Conservation (phyloP, 2,888 invertebrate genomes). For the Heteromurus nitidus region DNA sequence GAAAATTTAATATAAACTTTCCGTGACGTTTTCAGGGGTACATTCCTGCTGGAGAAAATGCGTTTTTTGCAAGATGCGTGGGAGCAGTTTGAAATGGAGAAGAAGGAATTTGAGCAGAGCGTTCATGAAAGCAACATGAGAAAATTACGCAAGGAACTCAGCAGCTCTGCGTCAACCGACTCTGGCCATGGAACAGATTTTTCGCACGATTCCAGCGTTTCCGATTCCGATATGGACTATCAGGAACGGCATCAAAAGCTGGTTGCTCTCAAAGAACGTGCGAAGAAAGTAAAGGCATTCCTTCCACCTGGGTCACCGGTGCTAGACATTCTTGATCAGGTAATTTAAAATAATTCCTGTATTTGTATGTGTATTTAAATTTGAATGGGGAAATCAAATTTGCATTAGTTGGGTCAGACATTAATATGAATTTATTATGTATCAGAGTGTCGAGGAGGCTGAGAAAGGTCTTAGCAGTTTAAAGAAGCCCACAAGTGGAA, state of each 20-base stretch:
- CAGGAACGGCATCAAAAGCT: slow-evolving; percentile 70
- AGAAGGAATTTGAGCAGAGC: slow-evolving; percentile 71
- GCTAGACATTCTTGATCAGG: slow-evolving; percentile 70
- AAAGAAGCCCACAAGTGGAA: slow-evolving; percentile 40
- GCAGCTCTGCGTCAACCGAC: slow-evolving; percentile 72
- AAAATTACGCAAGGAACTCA: slow-evolving; percentile 70
- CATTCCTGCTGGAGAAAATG: slow-evolving; percentile 73
- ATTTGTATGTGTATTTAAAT: background rate
- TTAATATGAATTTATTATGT: background rate
- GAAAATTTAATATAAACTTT: background rate
- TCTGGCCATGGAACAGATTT: slow-evolving; percentile 73
- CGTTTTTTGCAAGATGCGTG: slow-evolving; percentile 72
- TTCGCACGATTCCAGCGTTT: slow-evolving; percentile 72
- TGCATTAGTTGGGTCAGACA: background rate
- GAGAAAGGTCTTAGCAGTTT: slow-evolving; percentile 71
- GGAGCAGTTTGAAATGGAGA: slow-evolving; percentile 72
- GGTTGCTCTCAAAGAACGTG: slow-evolving; percentile 71
- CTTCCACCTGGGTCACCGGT: slow-evolving; percentile 72
- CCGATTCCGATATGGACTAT: slow-evolving; percentile 73
- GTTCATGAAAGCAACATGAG: slow-evolving; percentile 59
- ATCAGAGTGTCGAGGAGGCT: slow-evolving; percentile 72
- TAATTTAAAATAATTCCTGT: slow-evolving; percentile 31
- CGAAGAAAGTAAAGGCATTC: slow-evolving; percentile 71
- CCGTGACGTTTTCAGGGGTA: slow-evolving; percentile 66
- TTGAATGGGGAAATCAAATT: background rate